These are phyloP conservation scores for Cyphomyrus plagiostoma DNA, from an alignment of 2,113 vertebrate species.

Conservation along the genomic window DNA sequence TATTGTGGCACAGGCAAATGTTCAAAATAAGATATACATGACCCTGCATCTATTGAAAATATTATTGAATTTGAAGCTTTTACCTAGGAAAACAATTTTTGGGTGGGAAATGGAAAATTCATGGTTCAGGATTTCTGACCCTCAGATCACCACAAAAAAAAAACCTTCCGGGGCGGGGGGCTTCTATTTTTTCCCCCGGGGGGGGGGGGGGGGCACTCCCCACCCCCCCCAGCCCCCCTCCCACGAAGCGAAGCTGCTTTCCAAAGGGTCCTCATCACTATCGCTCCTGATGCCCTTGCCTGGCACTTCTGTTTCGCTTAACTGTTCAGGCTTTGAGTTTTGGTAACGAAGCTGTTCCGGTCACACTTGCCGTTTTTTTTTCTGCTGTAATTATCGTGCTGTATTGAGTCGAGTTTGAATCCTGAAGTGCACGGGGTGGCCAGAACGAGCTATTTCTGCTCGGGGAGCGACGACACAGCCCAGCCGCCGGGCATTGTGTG, in stretches of 20 bases:
- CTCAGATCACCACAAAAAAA: no score
- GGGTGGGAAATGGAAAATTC: not conserved
- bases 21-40: no score
- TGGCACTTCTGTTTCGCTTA: not conserved
- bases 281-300: not conserved
- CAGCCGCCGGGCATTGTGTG: not conserved
- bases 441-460: not conserved
- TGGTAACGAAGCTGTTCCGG: not conserved
- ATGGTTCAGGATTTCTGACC: not conserved
- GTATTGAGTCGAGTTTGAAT: not conserved
- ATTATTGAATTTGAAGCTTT: not conserved
- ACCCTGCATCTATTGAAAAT: slow-evolving; percentile 5
- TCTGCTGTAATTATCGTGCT: not conserved
- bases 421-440: not conserved
- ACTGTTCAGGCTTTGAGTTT: not conserved
- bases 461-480: not conserved
- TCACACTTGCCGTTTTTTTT: not conserved
- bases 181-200: no score
- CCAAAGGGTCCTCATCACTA: not conserved
- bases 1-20: no score
- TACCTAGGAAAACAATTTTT: not conserved
- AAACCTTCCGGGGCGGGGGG: no score
- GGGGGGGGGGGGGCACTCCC: not conserved
- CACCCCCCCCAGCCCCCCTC: not conserved
- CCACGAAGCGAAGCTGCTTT: not conserved